These are phyloP conservation scores for Sarcophaga carnaria DNA, from an alignment of 2,888 invertebrate genomes.

Conservation along the genomic window DNA sequence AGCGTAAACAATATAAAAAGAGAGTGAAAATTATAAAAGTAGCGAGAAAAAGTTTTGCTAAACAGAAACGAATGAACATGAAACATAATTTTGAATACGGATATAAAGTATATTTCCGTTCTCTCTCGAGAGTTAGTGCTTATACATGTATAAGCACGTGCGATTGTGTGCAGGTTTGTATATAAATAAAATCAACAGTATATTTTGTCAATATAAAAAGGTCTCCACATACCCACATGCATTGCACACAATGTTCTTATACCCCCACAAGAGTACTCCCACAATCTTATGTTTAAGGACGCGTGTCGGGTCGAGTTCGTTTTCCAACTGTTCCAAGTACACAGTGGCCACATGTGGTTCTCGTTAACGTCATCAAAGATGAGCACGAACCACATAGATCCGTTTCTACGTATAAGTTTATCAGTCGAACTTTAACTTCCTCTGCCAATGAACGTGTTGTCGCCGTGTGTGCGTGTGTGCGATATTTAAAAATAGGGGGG, in stretches of 20 bases:
- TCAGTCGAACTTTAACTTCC: slow-evolving; percentile 43
- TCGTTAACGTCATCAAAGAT: slow-evolving; percentile 37
- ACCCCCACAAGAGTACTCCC: neutral
- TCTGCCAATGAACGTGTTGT: slow-evolving; percentile 28
- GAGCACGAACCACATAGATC: slow-evolving; percentile 7
- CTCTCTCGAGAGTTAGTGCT: neutral
- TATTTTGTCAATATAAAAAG: slow-evolving; percentile 16
- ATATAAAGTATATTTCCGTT: slow-evolving; percentile 17
- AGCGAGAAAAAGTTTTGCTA: neutral
- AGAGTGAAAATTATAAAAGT: neutral
- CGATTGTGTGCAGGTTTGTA: neutral
- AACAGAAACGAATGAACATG: slow-evolving; percentile 9
- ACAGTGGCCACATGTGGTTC: slow-evolving; percentile 47
- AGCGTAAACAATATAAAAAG: too few species aligned
- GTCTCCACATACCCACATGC: neutral
- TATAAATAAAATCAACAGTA: slow-evolving; percentile 43
- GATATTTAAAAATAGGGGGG: slow-evolving; percentile 4
- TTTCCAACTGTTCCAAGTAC: slow-evolving; percentile 33
- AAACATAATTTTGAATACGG: slow-evolving; percentile 6
- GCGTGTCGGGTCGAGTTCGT: slow-evolving; percentile 7
- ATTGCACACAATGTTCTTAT: neutral
- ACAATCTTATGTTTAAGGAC: slow-evolving; percentile 23
- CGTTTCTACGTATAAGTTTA: neutral
- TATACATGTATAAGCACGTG: neutral
- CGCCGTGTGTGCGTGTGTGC: slow-evolving; percentile 13